Conservation (phyloP, 2,888 invertebrate species). For the Pseudoips prasinana region DNA sequence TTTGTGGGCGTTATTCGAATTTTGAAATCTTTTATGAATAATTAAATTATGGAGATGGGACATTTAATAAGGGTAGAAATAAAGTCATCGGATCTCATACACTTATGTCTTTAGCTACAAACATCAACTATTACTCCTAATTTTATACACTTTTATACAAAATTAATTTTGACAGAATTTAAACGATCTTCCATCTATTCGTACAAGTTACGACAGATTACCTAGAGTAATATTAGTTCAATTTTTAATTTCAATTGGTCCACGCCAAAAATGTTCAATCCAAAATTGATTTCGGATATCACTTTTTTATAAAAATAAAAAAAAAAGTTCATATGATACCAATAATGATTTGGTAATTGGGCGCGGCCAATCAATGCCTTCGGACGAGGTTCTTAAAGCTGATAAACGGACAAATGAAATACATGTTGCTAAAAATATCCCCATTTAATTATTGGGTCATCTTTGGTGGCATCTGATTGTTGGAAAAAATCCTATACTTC, state of each 20-base stretch:
- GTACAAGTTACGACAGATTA: constrained; percentile 22
- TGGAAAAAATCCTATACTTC: no score
- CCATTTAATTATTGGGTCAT: constrained; percentile 10
- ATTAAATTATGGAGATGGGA: no score
- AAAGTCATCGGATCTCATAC: background rate
- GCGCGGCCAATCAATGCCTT: constrained; percentile 32
- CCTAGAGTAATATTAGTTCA: constrained; percentile 17
- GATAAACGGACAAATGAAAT: background rate
- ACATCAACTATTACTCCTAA: constrained; percentile 15
- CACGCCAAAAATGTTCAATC: constrained; percentile 34
- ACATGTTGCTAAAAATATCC: constrained; percentile 10
- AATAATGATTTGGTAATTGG: constrained; percentile 20
- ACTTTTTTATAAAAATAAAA: constrained; percentile 5
- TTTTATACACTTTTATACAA: constrained; percentile 36
- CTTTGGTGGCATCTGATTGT: no score
- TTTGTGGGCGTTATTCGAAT: no score
- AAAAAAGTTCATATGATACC: constrained; percentile 10
- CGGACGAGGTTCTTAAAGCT: constrained; percentile 11
- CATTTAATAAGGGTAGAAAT: no score
- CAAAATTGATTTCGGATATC: no score
- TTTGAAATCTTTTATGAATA: no score
- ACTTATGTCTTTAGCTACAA: constrained; percentile 6
- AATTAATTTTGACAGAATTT: constrained; percentile 17
- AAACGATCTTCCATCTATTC: constrained; percentile 14
- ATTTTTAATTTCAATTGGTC: constrained; percentile 36